A percentile compares a stretch with the other conserved stretches of the same genome.
Evolutionary conservation across 35 echinoderm and acorn worm genomes (phyloP).

Genomic region (Patiria miniata): DNA sequence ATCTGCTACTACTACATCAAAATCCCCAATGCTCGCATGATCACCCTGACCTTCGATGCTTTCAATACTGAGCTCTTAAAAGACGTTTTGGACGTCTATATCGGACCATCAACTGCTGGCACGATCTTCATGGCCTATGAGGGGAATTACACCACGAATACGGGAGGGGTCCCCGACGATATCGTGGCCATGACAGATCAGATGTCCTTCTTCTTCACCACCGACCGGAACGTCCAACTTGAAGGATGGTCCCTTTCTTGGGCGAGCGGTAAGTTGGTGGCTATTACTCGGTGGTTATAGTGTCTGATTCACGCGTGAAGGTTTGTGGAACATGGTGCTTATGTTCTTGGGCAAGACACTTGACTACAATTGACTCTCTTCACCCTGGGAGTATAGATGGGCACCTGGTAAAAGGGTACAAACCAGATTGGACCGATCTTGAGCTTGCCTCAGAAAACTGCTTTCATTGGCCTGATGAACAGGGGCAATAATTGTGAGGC

Average conservation of each 20-base stretch:
- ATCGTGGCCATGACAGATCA: background rate
- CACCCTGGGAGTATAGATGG: too few relatives aligned
- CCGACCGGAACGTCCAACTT: constrained; percentile 35
- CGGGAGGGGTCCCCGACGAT: background rate
- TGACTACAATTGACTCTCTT: too few relatives aligned
- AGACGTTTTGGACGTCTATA: constrained; percentile 12
- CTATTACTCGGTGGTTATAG: too few relatives aligned
- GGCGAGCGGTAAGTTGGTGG: constrained; percentile 3
- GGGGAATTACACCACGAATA: background rate
- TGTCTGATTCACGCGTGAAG: too few relatives aligned
- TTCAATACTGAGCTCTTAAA: constrained; percentile 39
- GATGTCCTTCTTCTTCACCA: constrained; percentile 11
- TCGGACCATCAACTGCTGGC: background rate
- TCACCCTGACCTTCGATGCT: constrained; percentile 37
- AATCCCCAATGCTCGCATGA: constrained; percentile 42
- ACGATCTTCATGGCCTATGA: background rate
- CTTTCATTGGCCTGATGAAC: too few relatives aligned
- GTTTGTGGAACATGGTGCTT: too few relatives aligned
- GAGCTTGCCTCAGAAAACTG: too few relatives aligned
- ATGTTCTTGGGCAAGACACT: too few relatives aligned
- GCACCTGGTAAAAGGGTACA: too few relatives aligned
- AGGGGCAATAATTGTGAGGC: too few relatives aligned
- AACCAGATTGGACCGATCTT: too few relatives aligned
- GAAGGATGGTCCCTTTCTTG: constrained; percentile 11
- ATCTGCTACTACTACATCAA: constrained; percentile 45